Conservation (phyloP, 2,888 invertebrate genomes). For the Falcaria lacertinaria region DNA sequence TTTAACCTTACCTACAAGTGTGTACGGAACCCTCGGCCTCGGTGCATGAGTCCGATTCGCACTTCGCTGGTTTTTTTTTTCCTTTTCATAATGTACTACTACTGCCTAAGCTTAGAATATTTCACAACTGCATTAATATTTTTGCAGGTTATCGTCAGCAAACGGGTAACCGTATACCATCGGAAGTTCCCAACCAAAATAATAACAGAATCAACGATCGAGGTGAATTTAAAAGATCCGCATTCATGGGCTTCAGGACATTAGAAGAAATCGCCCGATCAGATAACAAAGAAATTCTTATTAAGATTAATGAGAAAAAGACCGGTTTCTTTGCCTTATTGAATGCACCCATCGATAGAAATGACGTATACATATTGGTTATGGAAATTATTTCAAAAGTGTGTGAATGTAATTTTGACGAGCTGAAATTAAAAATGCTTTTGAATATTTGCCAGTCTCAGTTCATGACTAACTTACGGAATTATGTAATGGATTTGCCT, state of each 20-base stretch:
- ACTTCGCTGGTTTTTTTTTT: too few species aligned
- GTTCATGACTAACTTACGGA: conserved; percentile 42
- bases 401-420: conserved; percentile 48
- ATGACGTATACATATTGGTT: conserved; percentile 54
- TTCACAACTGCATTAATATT: too few species aligned
- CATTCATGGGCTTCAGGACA: conserved; percentile 32
- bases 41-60: too few species aligned
- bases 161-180: too few species aligned
- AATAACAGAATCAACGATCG: not conserved
- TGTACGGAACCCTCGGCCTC: too few species aligned
- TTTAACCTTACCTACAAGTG: too few species aligned
- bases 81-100: too few species aligned
- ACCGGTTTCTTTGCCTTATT: conserved; percentile 47
- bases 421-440: conserved; percentile 47
- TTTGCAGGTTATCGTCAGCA: not conserved
- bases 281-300: conserved; percentile 48
- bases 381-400: conserved; percentile 59
- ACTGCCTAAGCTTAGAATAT: too few species aligned
- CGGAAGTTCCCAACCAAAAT: not conserved
- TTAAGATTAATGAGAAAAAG: conserved; percentile 43
- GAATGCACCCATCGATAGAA: conserved; percentile 34
- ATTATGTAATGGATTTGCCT: conserved; percentile 55
- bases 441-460: conserved; percentile 53
- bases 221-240: too few species aligned
- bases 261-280: conserved; percentile 47